Conservation (phyloP, 1,140 invertebrate species). For the Caenorhabditis brenneri region DNA sequence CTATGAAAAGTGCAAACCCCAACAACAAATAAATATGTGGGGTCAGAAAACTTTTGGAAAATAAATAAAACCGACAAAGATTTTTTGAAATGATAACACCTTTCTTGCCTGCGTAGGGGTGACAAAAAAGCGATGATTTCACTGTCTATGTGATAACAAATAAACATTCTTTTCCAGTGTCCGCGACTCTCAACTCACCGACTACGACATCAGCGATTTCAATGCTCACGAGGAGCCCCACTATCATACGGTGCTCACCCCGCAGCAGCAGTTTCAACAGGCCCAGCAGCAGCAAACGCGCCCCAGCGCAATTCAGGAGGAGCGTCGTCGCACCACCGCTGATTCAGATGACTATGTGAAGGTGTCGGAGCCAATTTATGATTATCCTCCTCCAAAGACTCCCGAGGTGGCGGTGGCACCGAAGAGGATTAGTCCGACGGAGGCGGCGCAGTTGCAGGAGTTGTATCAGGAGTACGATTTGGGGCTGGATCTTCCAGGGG, state of each 20-base stretch:
- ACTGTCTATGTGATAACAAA: slow-evolving; percentile 33
- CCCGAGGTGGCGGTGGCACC: neutral
- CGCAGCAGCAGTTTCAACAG: neutral
- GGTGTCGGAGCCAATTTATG: slow-evolving; percentile 50
- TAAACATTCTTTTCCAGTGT: neutral
- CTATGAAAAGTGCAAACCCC: too few relatives aligned
- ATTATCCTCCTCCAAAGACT: slow-evolving; percentile 44
- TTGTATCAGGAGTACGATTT: slow-evolving; percentile 52
- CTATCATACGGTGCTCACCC: neutral
- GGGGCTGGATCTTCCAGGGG: slow-evolving; percentile 7
- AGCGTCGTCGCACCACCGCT: slow-evolving; percentile 16
- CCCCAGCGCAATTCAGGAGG: neutral
- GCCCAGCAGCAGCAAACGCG: too few relatives aligned
- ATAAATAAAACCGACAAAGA: too few relatives aligned
- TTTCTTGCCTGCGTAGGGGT: too few relatives aligned
- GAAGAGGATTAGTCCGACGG: slow-evolving; percentile 22
- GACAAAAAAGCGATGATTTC: too few relatives aligned
- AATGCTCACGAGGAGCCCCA: slow-evolving; percentile 6
- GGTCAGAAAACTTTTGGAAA: too few relatives aligned
- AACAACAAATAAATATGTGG: too few relatives aligned
- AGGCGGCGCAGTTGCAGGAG: slow-evolving; percentile 38
- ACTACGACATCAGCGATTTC: slow-evolving; percentile 51
- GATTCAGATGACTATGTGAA: slow-evolving; percentile 47
- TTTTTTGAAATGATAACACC: too few relatives aligned
- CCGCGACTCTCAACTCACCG: slow-evolving; percentile 47